Percentiles rank a stretch among this genome's conserved stretches.
Evolutionary conservation across 2,888 invertebrate genomes (phyloP).

Genomic region (Helicoverpa assulta): DNA sequence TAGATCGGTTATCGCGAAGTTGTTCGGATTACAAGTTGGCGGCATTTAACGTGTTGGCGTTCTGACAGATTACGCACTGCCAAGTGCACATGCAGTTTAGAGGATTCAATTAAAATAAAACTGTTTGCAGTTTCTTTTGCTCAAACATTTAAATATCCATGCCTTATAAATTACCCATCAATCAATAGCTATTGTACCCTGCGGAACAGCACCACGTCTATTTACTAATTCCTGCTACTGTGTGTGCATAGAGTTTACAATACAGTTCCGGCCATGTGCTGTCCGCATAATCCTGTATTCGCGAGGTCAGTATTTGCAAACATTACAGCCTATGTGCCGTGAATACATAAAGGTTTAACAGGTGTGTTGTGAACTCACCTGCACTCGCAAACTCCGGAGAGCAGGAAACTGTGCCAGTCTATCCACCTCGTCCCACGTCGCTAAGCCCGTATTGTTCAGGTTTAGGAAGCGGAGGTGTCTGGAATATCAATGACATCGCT

Average conservation of each 20-base stretch:
- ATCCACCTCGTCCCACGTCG: conserved; percentile 97
- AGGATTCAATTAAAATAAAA: conserved; percentile 37
- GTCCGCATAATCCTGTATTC: conserved; percentile 52
- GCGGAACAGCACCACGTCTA: conserved; percentile 31
- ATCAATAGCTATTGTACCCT: conserved; percentile 29
- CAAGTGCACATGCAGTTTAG: conserved; percentile 57
- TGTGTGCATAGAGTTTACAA: conserved; percentile 48
- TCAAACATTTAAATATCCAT: conserved; percentile 19
- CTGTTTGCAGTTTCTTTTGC: conserved; percentile 20
- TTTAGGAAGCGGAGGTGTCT: conserved; percentile 94
- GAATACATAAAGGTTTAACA: conserved; percentile 53
- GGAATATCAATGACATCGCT: conserved; percentile 74
- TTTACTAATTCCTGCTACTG: conserved; percentile 45
- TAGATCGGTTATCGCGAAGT: conserved; percentile 54
- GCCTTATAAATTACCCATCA: conserved; percentile 20
- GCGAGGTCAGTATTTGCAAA: conserved; percentile 68
- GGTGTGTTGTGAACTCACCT: conserved; percentile 86
- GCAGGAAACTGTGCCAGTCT: conserved; percentile 95
- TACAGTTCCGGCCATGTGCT: conserved; percentile 70
- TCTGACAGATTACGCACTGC: conserved; percentile 53
- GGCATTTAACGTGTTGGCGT: conserved; percentile 60
- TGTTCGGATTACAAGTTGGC: conserved; percentile 59
- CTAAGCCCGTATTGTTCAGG: conserved; percentile 95
- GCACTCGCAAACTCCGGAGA: conserved; percentile 95
- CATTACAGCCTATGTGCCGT: conserved; percentile 44